A percentile compares a stretch with the other conserved stretches of the same genome.
Evolutionary conservation across 2,888 invertebrate species (phyloP).

Genomic region (Pantelozetes paolii): DNA sequence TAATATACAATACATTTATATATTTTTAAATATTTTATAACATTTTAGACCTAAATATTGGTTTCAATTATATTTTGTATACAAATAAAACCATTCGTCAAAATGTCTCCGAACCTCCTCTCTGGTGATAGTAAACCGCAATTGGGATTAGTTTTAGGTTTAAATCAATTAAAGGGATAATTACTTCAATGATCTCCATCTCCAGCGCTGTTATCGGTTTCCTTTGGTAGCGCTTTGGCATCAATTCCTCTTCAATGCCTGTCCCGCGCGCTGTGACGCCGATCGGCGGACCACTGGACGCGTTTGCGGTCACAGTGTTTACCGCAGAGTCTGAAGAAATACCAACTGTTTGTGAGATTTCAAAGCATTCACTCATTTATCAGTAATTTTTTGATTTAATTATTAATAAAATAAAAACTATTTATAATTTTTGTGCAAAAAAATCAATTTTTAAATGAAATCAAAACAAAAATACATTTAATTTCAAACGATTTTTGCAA

Average conservation of each 20-base stretch:
- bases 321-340: background rate
- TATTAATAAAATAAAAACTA: no score
- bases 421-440: no score
- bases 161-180: background rate
- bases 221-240: constrained; percentile 46
- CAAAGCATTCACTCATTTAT: no score
- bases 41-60: background rate
- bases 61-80: constrained; percentile 24
- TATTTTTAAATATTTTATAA: constrained; percentile 33
- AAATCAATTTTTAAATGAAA: background rate
- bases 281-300: constrained; percentile 14
- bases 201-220: constrained; percentile 45
- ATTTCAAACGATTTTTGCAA: background rate
- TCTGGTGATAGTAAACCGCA: constrained; percentile 3
- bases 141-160: background rate
- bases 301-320: background rate
- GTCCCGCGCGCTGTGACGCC: constrained; percentile 40
- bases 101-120: constrained; percentile 30
- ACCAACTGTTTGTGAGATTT: constrained; percentile 6
- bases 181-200: constrained; percentile 46
- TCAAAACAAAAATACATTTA: background rate
- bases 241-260: constrained; percentile 44
- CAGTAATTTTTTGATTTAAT: no score
- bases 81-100: constrained; percentile 17
- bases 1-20: background rate